phyloP scores from a whole-genome alignment of 2,888 invertebrate species.

The Archips crataeganus region DNA sequence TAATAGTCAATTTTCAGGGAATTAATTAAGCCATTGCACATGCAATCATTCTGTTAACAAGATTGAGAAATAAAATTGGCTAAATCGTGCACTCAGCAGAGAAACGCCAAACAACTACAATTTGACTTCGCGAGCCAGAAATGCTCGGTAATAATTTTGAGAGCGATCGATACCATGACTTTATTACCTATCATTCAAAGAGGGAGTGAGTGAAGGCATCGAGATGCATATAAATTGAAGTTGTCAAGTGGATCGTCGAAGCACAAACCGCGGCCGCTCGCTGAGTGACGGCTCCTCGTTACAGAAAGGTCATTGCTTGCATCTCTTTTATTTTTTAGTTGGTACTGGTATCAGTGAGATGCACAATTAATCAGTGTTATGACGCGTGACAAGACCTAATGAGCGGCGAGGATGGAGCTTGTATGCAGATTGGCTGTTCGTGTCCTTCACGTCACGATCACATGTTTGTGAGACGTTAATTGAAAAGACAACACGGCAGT shows the following conservation, averaged over 20 bases:
- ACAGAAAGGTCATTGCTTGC: conserved; percentile 76
- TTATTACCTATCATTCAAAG: conserved; percentile 63
- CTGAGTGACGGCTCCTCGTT: conserved; percentile 79
- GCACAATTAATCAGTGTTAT: conserved; percentile 81
- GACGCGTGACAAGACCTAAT: conserved; percentile 78
- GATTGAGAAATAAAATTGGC: conserved; percentile 53
- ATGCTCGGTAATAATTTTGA: conserved; percentile 46
- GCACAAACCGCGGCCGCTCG: conserved; percentile 49
- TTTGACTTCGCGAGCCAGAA: conserved; percentile 3
- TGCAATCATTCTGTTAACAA: conserved; percentile 54
- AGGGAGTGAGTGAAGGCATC: conserved; percentile 58
- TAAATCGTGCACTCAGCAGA: conserved; percentile 24
- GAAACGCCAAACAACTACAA: conserved; percentile 24
- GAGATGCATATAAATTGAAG: conserved; percentile 76
- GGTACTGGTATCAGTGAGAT: conserved; percentile 60
- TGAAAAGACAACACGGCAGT: conserved; percentile 37
- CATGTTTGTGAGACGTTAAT: conserved; percentile 40
- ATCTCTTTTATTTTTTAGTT: conserved; percentile 61
- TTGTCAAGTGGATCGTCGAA: conserved; percentile 62
- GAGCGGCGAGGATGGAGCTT: conserved; percentile 56
- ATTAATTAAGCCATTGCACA: conserved; percentile 54
- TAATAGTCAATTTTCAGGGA: conserved; percentile 53
- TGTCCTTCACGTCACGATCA: conserved; percentile 34
- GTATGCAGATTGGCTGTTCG: conserved; percentile 55
- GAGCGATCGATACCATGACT: conserved; percentile 51